Base-by-base conservation (phyloP, 2,113 vertebrate species). In the Romanogobio albipinnatus region DNA sequence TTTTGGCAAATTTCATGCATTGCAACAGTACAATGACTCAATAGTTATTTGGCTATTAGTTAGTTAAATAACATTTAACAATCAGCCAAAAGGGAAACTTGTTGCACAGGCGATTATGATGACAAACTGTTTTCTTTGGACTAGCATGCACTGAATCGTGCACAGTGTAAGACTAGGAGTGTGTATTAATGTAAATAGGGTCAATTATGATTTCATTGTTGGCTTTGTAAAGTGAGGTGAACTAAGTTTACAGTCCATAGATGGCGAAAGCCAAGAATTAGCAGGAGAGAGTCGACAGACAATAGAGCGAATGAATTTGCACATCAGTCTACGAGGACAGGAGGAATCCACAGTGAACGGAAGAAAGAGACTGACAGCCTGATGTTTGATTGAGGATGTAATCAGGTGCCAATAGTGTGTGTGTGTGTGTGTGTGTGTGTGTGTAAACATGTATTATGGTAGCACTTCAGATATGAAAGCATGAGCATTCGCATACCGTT, bases 251-350 rank as follows among this genome's bases (percentile, higher is more conserved):
- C 90, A 91, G 91, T 86, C 89, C 75, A 82, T 88, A 85, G 83
- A 93, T 93, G 91, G 90, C 90, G 87, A 89, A 85, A 84, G 89
- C 80, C 89, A 91, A 91, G 90, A 39, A 39, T 8, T 39, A 86
- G 58, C 43, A 70, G 79, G 85, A 53, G 75, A 86, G 89, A 84
- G 87, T 81, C 88, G 61, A 87, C 84, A 84, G 86, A 89, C 83
- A 39, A n/a, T 8, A 15, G 19, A 53, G 86, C 87, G 92, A 86
- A 83, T 87, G 91, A 90, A 94, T 91, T 92, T 91, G 89, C 90
- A 87, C 78, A 81, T 88, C 89, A 86, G 66, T 88, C 87, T 77
- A 76, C 82, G 49, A 84, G 82, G 87, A 85, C 61, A 84, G 80
- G 64, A 86, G 81, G 43, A 64, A 84, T 80, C 49, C 76, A 66